Conservation (phyloP, 2,113 vertebrate genomes). For the Falcunculus frontatus region DNA sequence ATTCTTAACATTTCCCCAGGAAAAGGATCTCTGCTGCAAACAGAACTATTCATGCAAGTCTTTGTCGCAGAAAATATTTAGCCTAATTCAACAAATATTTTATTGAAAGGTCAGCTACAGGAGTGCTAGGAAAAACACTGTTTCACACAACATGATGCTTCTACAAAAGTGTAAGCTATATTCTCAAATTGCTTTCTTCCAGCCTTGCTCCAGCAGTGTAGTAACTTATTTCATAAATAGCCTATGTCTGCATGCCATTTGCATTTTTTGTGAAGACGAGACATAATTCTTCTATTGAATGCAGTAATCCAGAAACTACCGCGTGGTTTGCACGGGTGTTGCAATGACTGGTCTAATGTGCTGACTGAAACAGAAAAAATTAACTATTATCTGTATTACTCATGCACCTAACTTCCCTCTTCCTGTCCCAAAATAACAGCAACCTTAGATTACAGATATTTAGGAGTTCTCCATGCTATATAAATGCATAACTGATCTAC, state of each 20-base stretch:
- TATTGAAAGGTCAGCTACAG: neutral
- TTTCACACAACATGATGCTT: neutral
- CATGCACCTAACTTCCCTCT: neutral
- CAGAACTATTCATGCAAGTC: neutral
- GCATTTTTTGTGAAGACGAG: neutral
- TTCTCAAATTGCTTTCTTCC: neutral
- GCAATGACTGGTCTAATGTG: neutral
- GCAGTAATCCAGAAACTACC: neutral
- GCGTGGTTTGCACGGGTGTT: neutral
- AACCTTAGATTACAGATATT: neutral
- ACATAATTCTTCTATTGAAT: neutral
- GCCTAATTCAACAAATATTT: neutral
- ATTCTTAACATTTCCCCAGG: neutral
- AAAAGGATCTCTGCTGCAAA: neutral
- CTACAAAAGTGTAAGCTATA: neutral
- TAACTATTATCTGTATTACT: neutral
- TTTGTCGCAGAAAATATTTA: neutral
- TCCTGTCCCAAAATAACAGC: neutral
- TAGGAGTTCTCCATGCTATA: neutral
- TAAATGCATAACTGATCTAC: neutral
- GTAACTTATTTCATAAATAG: neutral
- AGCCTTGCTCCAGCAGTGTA: neutral
- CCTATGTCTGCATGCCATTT: neutral
- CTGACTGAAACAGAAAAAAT: neutral
- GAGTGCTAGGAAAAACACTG: neutral